Percentiles rank a stretch among this genome's conserved stretches.
phyloP scores from a whole-genome alignment of 2,797 vertebrate species.

The Amblyopsis hoosieri region DNA sequence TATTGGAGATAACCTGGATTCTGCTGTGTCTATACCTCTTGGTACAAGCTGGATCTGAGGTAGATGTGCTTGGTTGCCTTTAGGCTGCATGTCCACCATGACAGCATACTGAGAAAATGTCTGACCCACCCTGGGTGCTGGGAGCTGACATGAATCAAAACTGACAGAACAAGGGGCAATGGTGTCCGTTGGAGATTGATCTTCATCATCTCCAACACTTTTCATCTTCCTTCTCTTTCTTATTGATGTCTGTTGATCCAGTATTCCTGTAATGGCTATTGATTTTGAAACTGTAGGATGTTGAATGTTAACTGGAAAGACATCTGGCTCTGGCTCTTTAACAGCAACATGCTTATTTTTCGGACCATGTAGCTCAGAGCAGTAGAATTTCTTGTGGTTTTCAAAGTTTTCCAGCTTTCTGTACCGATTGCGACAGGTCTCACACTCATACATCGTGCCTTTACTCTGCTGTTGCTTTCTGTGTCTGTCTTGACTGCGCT shows the following conservation, averaged over 20 bases:
- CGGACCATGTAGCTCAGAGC: slow-evolving; percentile 96
- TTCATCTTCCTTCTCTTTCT: slow-evolving; percentile 98
- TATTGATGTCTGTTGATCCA: slow-evolving; percentile 91
- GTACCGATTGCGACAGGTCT: slow-evolving; percentile 96
- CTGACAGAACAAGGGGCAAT: slow-evolving; percentile 79
- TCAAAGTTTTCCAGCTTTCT: slow-evolving; percentile 98
- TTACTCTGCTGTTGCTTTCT: slow-evolving; percentile 90
- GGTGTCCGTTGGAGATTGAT: slow-evolving; percentile 87
- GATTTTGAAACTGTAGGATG: slow-evolving; percentile 83
- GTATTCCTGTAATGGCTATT: slow-evolving; percentile 72
- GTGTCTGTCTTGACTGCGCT: slow-evolving; percentile 83
- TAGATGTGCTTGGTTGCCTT: slow-evolving; percentile 76
- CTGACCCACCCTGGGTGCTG: slow-evolving; percentile 57
- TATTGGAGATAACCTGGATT: slow-evolving; percentile 79
- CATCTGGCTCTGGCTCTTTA: slow-evolving; percentile 86
- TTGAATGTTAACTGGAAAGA: slow-evolving; percentile 70
- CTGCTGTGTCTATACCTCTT: slow-evolving; percentile 74
- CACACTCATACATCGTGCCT: slow-evolving; percentile 98
- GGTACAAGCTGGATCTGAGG: slow-evolving; percentile 84
- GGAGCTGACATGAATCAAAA: slow-evolving; percentile 74
- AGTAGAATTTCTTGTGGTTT: slow-evolving; percentile 99
- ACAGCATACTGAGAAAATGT: slow-evolving; percentile 70
- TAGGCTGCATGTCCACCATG: slow-evolving; percentile 76
- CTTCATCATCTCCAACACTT: slow-evolving; percentile 96
- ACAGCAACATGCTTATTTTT: slow-evolving; percentile 86